These are phyloP conservation scores for Conger conger DNA, from an alignment of 2,113 vertebrate species.

Conservation along the genomic window DNA sequence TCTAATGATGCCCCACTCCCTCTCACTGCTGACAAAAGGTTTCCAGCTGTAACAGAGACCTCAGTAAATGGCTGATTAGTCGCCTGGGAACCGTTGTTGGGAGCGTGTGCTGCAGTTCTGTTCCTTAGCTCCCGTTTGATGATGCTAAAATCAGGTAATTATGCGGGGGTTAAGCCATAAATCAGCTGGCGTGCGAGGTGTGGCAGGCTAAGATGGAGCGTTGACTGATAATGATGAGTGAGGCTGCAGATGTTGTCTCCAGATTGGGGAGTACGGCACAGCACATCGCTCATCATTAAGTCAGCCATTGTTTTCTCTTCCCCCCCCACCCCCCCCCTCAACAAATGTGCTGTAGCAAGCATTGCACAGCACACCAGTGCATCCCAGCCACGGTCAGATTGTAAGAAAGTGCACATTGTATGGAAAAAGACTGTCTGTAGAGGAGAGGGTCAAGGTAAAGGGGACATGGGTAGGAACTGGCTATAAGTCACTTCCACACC, in stretches of 20 bases:
- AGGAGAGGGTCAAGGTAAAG: too few relatives aligned
- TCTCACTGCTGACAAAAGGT: background rate
- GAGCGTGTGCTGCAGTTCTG: background rate
- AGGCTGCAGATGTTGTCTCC: slow-evolving; percentile 13
- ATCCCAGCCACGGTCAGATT: too few relatives aligned
- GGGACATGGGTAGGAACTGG: too few relatives aligned
- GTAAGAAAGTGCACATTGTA: too few relatives aligned
- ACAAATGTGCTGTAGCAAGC: background rate
- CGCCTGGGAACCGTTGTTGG: slow-evolving; percentile 19
- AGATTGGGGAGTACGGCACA: slow-evolving; percentile 13
- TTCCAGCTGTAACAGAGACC: slow-evolving; percentile 24
- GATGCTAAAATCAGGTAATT: slow-evolving; percentile 7
- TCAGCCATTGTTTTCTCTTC: background rate
- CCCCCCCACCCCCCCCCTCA: background rate
- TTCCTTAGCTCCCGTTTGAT: background rate
- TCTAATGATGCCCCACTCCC: background rate
- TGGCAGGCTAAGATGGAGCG: slow-evolving; percentile 1
- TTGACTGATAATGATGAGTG: slow-evolving; percentile 32
- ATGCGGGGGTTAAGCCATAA: slow-evolving; percentile 7
- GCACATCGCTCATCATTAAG: background rate
- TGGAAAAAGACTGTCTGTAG: too few relatives aligned
- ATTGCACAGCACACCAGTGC: too few relatives aligned
- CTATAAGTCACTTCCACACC: too few relatives aligned
- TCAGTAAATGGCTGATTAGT: slow-evolving; percentile 32
- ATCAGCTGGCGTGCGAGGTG: slow-evolving; percentile 16